Evolutionary conservation across 2,888 invertebrate species (phyloP).

Genomic region (Rutpela maculata): DNA sequence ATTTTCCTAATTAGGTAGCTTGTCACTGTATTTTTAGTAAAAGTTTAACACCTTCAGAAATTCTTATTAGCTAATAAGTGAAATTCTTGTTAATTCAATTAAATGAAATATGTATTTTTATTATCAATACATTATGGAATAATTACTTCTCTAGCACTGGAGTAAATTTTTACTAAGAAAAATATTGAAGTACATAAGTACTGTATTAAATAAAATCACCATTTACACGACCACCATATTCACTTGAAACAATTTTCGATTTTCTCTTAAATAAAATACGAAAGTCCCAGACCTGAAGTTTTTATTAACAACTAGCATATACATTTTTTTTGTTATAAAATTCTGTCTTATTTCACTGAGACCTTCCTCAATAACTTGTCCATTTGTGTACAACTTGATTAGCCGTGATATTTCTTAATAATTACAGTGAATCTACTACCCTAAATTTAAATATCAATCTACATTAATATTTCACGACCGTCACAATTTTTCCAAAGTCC

Average conservation of each 20-base stretch:
- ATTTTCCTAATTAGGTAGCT: not conserved
- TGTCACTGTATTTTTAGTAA: not conserved
- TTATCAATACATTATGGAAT: not conserved
- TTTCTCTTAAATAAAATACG: slow-evolving; percentile 23
- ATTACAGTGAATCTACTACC: slow-evolving; percentile 58
- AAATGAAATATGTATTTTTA: not conserved
- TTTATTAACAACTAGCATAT: slow-evolving; percentile 74
- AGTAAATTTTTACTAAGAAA: too few species aligned
- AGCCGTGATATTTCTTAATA: slow-evolving; percentile 59
- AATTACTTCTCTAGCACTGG: not conserved
- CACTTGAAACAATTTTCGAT: too few species aligned
- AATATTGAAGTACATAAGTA: too few species aligned
- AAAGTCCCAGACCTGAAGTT: slow-evolving; percentile 72
- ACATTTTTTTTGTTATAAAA: slow-evolving; percentile 71
- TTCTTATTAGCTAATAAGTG: not conserved
- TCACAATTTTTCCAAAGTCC: slow-evolving; percentile 40
- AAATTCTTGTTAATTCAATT: not conserved
- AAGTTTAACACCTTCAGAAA: not conserved
- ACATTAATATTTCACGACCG: slow-evolving; percentile 55
- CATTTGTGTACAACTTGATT: slow-evolving; percentile 50
- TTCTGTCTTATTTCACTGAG: slow-evolving; percentile 56
- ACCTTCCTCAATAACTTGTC: slow-evolving; percentile 50
- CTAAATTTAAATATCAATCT: slow-evolving; percentile 59
- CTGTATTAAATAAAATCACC: too few species aligned
- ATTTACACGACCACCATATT: too few species aligned